These are phyloP conservation scores for Schlechtendalia chinensis DNA, from an alignment of 1,140 invertebrate genomes.

Conservation along the genomic window DNA sequence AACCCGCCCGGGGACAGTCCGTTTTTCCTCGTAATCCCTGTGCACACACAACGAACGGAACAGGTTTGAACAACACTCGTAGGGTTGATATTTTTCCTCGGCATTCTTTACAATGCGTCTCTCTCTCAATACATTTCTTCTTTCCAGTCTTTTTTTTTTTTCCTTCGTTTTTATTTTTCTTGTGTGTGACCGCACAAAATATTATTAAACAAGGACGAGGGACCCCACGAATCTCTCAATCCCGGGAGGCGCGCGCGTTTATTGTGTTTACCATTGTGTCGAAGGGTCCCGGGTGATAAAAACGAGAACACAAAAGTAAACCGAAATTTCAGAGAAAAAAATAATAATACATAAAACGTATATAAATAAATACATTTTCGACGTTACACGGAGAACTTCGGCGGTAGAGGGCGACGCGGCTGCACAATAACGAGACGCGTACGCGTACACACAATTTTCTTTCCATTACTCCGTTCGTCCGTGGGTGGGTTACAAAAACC, in stretches of 20 bases:
- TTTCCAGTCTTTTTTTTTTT: constrained; percentile 1
- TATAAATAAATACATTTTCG: constrained; percentile 37
- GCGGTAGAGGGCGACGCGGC: not conserved
- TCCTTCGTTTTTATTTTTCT: no score
- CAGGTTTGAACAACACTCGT: constrained; percentile 43
- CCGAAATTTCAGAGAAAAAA: constrained; percentile 33
- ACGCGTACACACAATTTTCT: not conserved
- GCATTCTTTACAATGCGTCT: constrained; percentile 33
- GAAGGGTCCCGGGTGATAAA: constrained; percentile 41
- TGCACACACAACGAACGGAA: constrained; percentile 40
- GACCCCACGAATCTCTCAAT: constrained; percentile 43
- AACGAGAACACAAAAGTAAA: constrained; percentile 41
- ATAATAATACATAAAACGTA: no score
- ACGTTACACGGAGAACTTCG: not conserved
- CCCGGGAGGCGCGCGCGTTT: constrained; percentile 33
- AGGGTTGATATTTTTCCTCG: constrained; percentile 47
- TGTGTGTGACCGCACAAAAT: constrained; percentile 49
- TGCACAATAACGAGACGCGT: constrained; percentile 18
- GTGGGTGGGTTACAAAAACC: not conserved
- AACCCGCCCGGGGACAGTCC: constrained; percentile 20
- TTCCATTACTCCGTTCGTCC: no score
- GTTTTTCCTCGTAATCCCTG: constrained; percentile 46
- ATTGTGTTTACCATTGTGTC: constrained; percentile 44
- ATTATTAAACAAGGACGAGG: constrained; percentile 40
- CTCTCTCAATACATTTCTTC: not conserved